Evolutionary conservation across 2,113 vertebrate genomes (phyloP), one percentile per base, ranked within the genome.

Genomic region (Platichthys stellatus): DNA sequence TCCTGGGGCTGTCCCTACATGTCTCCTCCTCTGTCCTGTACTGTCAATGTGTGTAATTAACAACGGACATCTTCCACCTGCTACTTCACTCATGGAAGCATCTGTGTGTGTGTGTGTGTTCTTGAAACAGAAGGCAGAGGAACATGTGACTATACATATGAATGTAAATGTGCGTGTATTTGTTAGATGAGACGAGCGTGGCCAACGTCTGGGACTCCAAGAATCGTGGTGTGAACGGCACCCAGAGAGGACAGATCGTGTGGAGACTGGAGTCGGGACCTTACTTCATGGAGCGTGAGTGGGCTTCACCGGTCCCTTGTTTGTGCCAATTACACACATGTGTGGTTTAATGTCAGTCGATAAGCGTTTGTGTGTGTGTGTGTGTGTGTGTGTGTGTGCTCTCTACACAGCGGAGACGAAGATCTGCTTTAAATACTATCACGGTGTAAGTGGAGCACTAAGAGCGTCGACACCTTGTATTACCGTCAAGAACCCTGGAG

Each of bases 171-270:
- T 76, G 1, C 20, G 21, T 76, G 9, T 72, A 26, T 79, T 63
- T 63, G 81, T 61, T 90, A 99, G 97, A 99, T 94, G 97, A 99
- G 93, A 97, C 95, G 28, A 97, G 96, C 86, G 96, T 97, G 78
- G 96, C 97, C 80, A 99, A 99, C n/a, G 97, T 99, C 83, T 99
- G 98, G 98, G 98, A 99, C 93, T 99, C 97, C 53, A 99, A 99
- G 92, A 99, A 99, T 74, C 96, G 98, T 1, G 98, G 98, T 0
- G 96, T 99, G 83, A 99, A 98, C 15, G 98, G 98, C 78, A 98
- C 96, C 0, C 97, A 99, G 80, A 96, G 95, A 82, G 98, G 98
- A 31, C 97, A 99, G 86, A 97, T 99, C 65, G 94, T 99, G 0
- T 99, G 98, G 98, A 91, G 96, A 68, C 95, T 99, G 90, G 98